Conservation (phyloP, 2,888 invertebrate species). For the Polydesmus complanatus region DNA sequence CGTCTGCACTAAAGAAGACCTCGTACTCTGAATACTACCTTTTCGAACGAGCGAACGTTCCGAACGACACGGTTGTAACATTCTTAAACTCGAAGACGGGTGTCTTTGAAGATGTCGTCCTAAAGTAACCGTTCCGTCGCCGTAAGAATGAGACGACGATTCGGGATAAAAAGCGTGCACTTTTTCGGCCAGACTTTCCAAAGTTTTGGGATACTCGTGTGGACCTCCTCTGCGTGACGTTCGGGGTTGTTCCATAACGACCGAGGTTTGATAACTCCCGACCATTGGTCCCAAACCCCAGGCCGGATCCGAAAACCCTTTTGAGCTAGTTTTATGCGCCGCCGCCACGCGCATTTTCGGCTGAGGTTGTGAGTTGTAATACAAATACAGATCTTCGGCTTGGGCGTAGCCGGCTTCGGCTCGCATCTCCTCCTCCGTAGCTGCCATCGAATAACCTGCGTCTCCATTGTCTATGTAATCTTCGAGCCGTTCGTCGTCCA, state of each 20-base stretch:
- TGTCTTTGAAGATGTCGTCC: slow-evolving; percentile 22
- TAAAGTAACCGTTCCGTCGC: slow-evolving; percentile 15
- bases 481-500: slow-evolving; percentile 51
- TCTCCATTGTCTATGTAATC: slow-evolving; percentile 10
- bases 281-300: slow-evolving; percentile 30
- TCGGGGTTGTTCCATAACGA: slow-evolving; percentile 21
- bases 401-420: not conserved
- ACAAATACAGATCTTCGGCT: slow-evolving; percentile 21
- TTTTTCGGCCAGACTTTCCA: slow-evolving; percentile 82
- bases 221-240: slow-evolving; percentile 7
- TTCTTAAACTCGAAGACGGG: slow-evolving; percentile 32
- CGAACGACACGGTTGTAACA: slow-evolving; percentile 30
- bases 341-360: slow-evolving; percentile 12
- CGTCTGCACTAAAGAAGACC: slow-evolving; percentile 26
- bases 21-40: slow-evolving; percentile 23
- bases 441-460: not conserved
- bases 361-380: slow-evolving; percentile 23
- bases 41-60: slow-evolving; percentile 25
- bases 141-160: slow-evolving; percentile 28
- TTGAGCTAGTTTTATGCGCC: too few relatives aligned
- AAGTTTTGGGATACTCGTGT: slow-evolving; percentile 67
- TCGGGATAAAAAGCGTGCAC: slow-evolving; percentile 72
- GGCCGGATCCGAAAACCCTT: too few relatives aligned
- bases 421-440: not conserved
- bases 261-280: slow-evolving; percentile 40